phyloP scores from a whole-genome alignment of 2,888 invertebrate species.

The Anthophora plumipes region DNA sequence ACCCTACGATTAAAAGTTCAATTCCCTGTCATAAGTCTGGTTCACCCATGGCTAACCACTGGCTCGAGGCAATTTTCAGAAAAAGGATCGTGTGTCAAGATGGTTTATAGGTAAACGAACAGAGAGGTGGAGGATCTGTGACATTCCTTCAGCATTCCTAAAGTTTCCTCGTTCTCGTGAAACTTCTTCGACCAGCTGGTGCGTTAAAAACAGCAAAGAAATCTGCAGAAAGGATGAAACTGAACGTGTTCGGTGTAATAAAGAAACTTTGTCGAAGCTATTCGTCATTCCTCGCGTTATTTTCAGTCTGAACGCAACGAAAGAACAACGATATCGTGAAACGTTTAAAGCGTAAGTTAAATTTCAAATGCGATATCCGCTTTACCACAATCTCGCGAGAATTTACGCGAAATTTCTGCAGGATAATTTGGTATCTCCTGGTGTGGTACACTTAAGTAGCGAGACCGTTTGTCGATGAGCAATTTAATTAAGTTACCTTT shows the following conservation, averaged over 20 bases:
- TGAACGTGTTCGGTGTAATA: neutral
- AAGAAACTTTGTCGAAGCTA: slow-evolving; percentile 16
- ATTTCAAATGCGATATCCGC: neutral
- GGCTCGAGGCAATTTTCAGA: neutral
- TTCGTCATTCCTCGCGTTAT: neutral
- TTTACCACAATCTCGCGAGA: neutral
- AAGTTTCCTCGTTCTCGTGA: slow-evolving; percentile 43
- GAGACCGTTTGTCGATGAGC: neutral
- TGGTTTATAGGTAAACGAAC: slow-evolving; percentile 26
- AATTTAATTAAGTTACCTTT: neutral
- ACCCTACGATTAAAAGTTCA: slow-evolving; percentile 87
- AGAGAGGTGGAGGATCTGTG: slow-evolving; percentile 23
- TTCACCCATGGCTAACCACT: neutral
- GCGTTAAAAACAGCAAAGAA: neutral
- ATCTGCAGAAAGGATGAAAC: neutral
- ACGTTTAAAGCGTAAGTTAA: too few relatives aligned
- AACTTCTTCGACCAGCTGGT: slow-evolving; percentile 51
- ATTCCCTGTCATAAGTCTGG: neutral
- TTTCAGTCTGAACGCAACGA: neutral
- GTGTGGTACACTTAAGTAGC: neutral
- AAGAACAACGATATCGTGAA: neutral
- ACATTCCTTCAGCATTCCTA: slow-evolving; percentile 32
- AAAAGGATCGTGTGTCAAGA: neutral
- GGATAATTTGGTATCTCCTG: neutral
- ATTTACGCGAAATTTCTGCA: neutral